Evolutionary conservation across 2,113 vertebrate species (phyloP).

Genomic region (Rhea pennata): DNA sequence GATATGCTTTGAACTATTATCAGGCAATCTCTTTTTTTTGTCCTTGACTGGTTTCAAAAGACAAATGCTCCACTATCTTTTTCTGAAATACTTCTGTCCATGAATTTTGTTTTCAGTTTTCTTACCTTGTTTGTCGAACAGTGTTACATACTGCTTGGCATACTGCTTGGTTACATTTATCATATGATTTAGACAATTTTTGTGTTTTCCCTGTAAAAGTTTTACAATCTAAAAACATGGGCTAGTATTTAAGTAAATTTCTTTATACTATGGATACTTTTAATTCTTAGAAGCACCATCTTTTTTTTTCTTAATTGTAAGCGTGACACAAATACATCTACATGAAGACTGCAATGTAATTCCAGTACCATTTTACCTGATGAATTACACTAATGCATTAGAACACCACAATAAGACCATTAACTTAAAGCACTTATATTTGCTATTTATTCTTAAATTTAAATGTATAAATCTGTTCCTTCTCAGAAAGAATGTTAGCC

Average conservation of each 20-base stretch:
- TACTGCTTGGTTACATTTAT: neutral
- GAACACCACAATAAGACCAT: neutral
- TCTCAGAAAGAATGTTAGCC: neutral
- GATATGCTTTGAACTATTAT: neutral
- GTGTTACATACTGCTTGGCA: neutral
- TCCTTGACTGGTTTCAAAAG: conserved; percentile 12
- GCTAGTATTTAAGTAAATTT: neutral
- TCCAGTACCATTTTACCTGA: neutral
- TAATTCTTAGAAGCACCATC: neutral
- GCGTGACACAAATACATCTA: neutral
- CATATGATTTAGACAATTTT: neutral
- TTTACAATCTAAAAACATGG: neutral
- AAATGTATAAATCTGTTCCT: neutral
- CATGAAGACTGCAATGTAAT: neutral
- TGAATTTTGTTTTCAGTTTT: neutral
- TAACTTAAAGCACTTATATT: neutral
- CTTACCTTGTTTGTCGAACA: neutral
- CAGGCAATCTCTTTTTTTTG: neutral
- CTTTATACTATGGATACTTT: neutral
- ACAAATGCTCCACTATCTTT: neutral
- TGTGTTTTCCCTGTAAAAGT: neutral
- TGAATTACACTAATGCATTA: neutral
- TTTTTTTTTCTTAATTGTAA: neutral
- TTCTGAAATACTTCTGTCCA: neutral
- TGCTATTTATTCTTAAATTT: neutral